Evolutionary conservation across 2,888 invertebrate species (phyloP).

Genomic region (Eremobia ochroleuca): DNA sequence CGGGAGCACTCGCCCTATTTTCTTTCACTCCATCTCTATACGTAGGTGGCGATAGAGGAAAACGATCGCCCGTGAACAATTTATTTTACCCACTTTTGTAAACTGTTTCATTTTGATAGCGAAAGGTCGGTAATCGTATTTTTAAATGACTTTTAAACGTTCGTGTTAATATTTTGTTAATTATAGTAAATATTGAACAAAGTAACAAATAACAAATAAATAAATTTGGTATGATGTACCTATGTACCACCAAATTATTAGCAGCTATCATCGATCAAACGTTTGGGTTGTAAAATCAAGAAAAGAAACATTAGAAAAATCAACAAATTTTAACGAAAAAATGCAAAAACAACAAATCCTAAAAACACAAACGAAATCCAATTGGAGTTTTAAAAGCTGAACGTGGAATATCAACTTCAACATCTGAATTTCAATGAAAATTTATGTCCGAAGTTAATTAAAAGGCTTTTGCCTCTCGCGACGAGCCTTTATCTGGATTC

Average conservation of each 20-base stretch:
- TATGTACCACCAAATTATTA: too few relatives aligned
- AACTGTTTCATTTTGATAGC: slow-evolving; percentile 45
- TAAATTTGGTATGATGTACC: not conserved
- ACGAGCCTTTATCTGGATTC: slow-evolving; percentile 77
- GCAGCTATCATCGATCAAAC: not conserved
- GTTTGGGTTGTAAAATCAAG: not conserved
- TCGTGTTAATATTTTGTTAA: not conserved
- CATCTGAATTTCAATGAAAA: slow-evolving; percentile 64
- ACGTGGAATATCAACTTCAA: slow-evolving; percentile 51
- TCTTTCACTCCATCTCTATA: slow-evolving; percentile 59
- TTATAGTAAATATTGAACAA: not conserved
- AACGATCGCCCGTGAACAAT: slow-evolving; percentile 61
- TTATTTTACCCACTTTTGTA: slow-evolving; percentile 59
- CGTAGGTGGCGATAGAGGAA: slow-evolving; percentile 57
- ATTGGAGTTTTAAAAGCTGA: slow-evolving; percentile 41
- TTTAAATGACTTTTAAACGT: not conserved
- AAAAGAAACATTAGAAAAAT: not conserved
- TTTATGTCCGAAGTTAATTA: slow-evolving; percentile 75
- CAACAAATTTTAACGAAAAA: not conserved
- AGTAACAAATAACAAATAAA: not conserved
- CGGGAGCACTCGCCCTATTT: slow-evolving; percentile 70
- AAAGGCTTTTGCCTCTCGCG: slow-evolving; percentile 69
- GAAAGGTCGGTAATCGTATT: slow-evolving; percentile 6
- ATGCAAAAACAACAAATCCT: slow-evolving; percentile 24
- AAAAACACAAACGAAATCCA: slow-evolving; percentile 25